These are phyloP conservation scores for Drosophila ercepeae DNA, from an alignment of 1,140 invertebrate genomes.

Conservation along the genomic window DNA sequence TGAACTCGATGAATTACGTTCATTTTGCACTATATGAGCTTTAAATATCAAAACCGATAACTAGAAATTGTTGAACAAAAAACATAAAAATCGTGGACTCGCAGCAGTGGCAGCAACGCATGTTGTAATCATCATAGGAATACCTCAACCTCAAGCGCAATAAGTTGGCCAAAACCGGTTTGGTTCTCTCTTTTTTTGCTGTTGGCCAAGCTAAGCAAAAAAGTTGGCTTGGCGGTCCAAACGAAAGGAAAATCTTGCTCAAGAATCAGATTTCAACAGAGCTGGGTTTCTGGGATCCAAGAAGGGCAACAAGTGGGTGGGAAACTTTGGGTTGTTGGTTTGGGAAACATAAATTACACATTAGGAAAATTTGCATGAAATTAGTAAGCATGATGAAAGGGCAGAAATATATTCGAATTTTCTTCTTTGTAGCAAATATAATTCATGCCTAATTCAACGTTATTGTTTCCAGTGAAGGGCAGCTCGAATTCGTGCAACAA, in stretches of 20 bases:
- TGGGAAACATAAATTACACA: neutral
- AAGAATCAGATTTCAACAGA: slow-evolving; percentile 24
- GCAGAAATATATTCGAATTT: too few species aligned
- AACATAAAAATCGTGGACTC: neutral
- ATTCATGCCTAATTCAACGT: neutral
- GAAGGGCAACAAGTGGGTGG: slow-evolving; percentile 39
- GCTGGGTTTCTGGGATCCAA: neutral
- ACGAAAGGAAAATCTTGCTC: slow-evolving; percentile 47
- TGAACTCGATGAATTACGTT: neutral
- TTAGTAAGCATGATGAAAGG: too few species aligned
- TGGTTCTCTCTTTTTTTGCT: slow-evolving; percentile 22
- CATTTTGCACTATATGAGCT: slow-evolving; percentile 6
- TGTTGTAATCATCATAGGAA: slow-evolving; percentile 43
- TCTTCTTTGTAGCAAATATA: too few species aligned
- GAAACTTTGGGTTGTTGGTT: slow-evolving; percentile 18
- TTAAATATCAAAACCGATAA: slow-evolving; percentile 11
- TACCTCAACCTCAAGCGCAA: slow-evolving; percentile 40
- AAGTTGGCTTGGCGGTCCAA: neutral
- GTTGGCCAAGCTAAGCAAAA: neutral
- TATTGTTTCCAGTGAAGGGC: slow-evolving; percentile 4
- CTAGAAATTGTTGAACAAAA: neutral
- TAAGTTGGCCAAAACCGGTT: slow-evolving; percentile 45
- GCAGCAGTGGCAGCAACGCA: slow-evolving; percentile 18
- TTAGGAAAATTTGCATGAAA: neutral
- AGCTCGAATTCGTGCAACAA: neutral